These are phyloP conservation scores for Callaeas wilsoni DNA, from an alignment of 2,113 vertebrate genomes.

Conservation along the genomic window DNA sequence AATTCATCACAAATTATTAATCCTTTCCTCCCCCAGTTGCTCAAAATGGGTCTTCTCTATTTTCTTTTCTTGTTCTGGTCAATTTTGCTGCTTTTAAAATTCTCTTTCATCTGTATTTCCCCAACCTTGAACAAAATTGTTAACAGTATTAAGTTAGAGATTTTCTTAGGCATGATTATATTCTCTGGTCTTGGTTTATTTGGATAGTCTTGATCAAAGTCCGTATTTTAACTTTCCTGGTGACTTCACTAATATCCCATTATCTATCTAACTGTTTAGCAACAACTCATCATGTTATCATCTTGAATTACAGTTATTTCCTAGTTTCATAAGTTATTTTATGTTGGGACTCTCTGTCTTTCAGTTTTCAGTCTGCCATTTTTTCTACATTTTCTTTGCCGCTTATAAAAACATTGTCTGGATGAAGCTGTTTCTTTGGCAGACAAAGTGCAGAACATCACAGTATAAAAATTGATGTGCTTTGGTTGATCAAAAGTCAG, in stretches of 20 bases:
- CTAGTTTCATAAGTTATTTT: background rate
- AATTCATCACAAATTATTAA: background rate
- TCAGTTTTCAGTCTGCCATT: background rate
- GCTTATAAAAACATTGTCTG: background rate
- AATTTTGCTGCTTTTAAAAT: background rate
- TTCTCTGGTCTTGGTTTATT: background rate
- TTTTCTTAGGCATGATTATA: background rate
- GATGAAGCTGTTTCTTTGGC: background rate
- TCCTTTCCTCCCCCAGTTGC: background rate
- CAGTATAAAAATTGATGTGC: background rate
- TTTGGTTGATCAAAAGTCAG: background rate
- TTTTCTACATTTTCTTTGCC: background rate
- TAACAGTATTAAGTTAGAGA: background rate
- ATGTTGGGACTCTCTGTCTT: background rate
- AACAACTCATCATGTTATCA: background rate
- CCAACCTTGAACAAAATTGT: background rate
- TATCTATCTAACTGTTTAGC: background rate
- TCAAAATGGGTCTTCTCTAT: background rate
- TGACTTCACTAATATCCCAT: background rate
- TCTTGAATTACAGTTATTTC: background rate
- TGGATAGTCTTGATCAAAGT: background rate
- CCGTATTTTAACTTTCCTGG: background rate
- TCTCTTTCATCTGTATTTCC: background rate
- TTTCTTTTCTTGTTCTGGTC: background rate
- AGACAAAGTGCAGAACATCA: background rate